These are phyloP conservation scores for Oreonectes daqikongensis DNA, from an alignment of 2,797 vertebrate species.

Conservation along the genomic window DNA sequence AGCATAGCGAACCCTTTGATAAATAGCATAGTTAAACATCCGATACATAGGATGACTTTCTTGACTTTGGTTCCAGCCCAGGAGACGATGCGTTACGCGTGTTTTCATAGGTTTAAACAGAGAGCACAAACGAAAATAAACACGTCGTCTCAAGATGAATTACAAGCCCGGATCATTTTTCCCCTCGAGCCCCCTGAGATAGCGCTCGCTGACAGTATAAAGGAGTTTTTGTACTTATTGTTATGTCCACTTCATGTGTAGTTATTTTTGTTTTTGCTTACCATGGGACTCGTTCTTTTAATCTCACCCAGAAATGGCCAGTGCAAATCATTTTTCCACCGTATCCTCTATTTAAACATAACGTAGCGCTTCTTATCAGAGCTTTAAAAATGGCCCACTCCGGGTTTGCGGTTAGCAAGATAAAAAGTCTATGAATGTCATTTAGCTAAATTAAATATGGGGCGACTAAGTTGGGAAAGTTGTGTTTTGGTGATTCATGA, in stretches of 20 bases:
- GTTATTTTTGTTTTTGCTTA: slow-evolving; percentile 45
- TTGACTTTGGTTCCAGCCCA: slow-evolving; percentile 47
- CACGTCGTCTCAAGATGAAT: slow-evolving; percentile 59
- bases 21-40: slow-evolving; percentile 20
- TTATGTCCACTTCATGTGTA: slow-evolving; percentile 47
- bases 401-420: slow-evolving; percentile 30
- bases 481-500: slow-evolving; percentile 31
- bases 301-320: slow-evolving; percentile 25
- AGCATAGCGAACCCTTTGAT: slow-evolving; percentile 6
- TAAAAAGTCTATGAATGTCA: slow-evolving; percentile 27
- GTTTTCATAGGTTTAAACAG: slow-evolving; percentile 50
- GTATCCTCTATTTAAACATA: slow-evolving; percentile 9
- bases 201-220: slow-evolving; percentile 54
- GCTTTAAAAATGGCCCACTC: slow-evolving; percentile 4
- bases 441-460: slow-evolving; percentile 24
- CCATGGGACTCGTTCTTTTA: slow-evolving; percentile 45
- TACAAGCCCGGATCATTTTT: slow-evolving; percentile 57
- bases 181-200: slow-evolving; percentile 50
- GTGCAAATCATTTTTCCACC: slow-evolving; percentile 10
- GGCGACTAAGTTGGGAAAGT: not conserved
- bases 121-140: slow-evolving; percentile 59
- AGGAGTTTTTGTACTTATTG: slow-evolving; percentile 52
- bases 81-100: slow-evolving; percentile 47
- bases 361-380: slow-evolving; percentile 36
- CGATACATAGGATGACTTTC: slow-evolving; percentile 36